Evolutionary conservation across 1,140 invertebrate species (phyloP).

Genomic region (Drosophila ananassae): DNA sequence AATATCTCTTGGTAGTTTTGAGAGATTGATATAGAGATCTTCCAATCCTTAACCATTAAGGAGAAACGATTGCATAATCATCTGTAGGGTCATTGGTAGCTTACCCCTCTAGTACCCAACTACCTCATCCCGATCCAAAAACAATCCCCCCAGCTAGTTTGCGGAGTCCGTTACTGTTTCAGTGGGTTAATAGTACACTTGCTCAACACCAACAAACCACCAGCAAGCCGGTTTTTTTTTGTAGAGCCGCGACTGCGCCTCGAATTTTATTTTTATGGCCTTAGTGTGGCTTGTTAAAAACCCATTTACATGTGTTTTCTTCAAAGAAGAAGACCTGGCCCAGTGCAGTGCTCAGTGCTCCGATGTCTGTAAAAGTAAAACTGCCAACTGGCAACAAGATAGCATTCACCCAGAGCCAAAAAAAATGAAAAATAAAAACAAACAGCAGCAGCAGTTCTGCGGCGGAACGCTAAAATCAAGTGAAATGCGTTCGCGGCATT

Average conservation of each 20-base stretch:
- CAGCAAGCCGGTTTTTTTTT: conserved; percentile 51
- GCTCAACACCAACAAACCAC: conserved; percentile 54
- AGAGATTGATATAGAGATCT: background rate
- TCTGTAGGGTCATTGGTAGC: conserved; percentile 10
- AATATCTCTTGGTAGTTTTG: too few relatives aligned
- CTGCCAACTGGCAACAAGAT: conserved; percentile 33
- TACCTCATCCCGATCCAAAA: background rate
- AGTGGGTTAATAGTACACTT: conserved; percentile 83
- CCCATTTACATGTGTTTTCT: conserved; percentile 73
- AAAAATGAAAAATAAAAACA: conserved; percentile 38
- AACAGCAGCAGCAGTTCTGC: conserved; percentile 42
- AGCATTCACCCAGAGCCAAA: conserved; percentile 62
- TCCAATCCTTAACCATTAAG: background rate
- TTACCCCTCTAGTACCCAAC: background rate
- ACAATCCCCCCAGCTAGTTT: conserved; percentile 28
- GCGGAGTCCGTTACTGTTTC: conserved; percentile 74
- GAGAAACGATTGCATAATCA: conserved; percentile 33
- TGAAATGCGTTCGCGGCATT: conserved; percentile 68
- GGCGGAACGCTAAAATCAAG: conserved; percentile 45
- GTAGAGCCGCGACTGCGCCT: conserved; percentile 18
- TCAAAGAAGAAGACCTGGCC: conserved; percentile 22
- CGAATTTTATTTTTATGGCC: conserved; percentile 59
- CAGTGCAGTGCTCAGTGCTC: conserved; percentile 46
- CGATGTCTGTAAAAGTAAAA: conserved; percentile 76
- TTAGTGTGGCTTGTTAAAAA: conserved; percentile 67